These are phyloP conservation scores for Micromys minutus DNA, from an alignment of 2,113 vertebrate genomes.

Conservation along the genomic window DNA sequence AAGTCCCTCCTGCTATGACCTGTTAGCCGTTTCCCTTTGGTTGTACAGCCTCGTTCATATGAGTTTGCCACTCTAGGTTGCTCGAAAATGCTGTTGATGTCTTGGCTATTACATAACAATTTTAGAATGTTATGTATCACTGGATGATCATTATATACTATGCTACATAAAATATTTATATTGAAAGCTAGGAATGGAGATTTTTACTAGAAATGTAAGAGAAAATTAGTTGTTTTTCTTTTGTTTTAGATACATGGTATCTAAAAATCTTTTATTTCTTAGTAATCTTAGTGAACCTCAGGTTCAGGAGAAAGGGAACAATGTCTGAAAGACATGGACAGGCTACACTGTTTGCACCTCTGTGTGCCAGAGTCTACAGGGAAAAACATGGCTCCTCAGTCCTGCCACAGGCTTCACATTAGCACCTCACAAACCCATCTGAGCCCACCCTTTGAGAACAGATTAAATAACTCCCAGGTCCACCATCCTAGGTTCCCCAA, in stretches of 20 bases:
- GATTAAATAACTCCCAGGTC: background rate
- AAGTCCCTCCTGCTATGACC: background rate
- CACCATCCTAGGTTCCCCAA: background rate
- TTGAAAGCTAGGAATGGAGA: background rate
- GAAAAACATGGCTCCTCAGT: background rate
- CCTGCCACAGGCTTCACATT: background rate
- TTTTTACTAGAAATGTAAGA: constrained; percentile 7
- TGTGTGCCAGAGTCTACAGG: background rate
- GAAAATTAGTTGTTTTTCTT: background rate
- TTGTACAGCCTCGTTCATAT: background rate
- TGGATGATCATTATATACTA: background rate
- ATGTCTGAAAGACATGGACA: background rate
- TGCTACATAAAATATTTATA: background rate
- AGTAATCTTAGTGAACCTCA: background rate
- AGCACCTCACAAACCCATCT: background rate
- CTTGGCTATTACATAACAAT: background rate
- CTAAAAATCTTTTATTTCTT: background rate
- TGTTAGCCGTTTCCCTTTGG: background rate
- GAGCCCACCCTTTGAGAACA: background rate
- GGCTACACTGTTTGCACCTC: background rate
- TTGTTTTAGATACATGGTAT: background rate
- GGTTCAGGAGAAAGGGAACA: background rate
- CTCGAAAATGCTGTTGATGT: background rate
- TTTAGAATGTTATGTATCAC: background rate
- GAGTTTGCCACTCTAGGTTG: background rate